phyloP scores from a whole-genome alignment of 1,140 invertebrate genomes.

The Berghia stephanieae region DNA sequence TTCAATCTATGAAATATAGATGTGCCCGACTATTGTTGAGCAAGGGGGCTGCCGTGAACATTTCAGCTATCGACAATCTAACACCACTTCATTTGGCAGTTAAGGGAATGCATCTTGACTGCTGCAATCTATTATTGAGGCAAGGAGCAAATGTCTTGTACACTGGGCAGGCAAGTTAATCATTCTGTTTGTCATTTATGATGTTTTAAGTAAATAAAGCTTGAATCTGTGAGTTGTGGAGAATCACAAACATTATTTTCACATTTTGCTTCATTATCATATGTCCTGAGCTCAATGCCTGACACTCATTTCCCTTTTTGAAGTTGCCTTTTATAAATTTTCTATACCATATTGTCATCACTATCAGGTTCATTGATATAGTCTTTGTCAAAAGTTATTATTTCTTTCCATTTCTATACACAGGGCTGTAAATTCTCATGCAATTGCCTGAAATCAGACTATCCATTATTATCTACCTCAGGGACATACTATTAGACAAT shows the following conservation, averaged over 20 bases:
- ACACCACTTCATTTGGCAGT: slow-evolving; percentile 59
- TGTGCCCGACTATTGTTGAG: slow-evolving; percentile 54
- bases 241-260: too few relatives aligned
- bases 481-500: too few relatives aligned
- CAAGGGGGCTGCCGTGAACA: slow-evolving; percentile 52
- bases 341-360: too few relatives aligned
- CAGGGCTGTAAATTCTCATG: too few relatives aligned
- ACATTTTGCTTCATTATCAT: neutral
- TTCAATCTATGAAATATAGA: slow-evolving; percentile 33
- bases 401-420: too few relatives aligned
- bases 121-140: slow-evolving; percentile 52
- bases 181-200: neutral
- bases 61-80: slow-evolving; percentile 47
- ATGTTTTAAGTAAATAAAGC: neutral
- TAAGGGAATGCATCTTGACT: slow-evolving; percentile 47
- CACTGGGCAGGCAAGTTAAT: slow-evolving; percentile 50
- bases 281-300: neutral
- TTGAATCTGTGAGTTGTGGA: too few relatives aligned
- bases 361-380: too few relatives aligned
- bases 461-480: too few relatives aligned
- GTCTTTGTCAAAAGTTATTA: too few relatives aligned
- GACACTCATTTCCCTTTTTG: neutral
- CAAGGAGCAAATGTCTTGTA: slow-evolving; percentile 50
- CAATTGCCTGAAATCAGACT: too few relatives aligned
- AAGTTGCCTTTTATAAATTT: too few relatives aligned